These are phyloP conservation scores for Chrysomallon squamiferum DNA, from an alignment of 1,140 invertebrate species.

Conservation along the genomic window DNA sequence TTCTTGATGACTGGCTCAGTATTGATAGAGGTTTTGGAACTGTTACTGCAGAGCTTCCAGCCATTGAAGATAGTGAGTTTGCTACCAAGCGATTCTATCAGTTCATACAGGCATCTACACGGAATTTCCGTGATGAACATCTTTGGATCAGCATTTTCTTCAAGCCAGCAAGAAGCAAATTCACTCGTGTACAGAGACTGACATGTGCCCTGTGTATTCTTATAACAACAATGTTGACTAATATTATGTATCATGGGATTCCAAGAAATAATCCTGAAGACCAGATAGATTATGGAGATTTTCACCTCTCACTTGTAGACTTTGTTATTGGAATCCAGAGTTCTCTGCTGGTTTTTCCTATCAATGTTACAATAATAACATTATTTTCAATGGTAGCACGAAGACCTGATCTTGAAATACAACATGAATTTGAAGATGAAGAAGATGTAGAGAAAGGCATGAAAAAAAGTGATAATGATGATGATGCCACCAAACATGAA, in stretches of 20 bases:
- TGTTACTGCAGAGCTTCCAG: slow-evolving; percentile 16
- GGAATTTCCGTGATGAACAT: slow-evolving; percentile 49
- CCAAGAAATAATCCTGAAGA: slow-evolving; percentile 35
- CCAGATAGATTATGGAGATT: slow-evolving; percentile 16
- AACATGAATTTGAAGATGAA: no score
- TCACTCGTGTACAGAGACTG: slow-evolving; percentile 51
- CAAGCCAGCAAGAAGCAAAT: slow-evolving; percentile 42
- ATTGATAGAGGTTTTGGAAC: slow-evolving; percentile 22
- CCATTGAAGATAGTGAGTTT: slow-evolving; percentile 40
- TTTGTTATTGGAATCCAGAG: slow-evolving; percentile 44
- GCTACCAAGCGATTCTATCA: slow-evolving; percentile 21
- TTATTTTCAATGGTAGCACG: slow-evolving; percentile 21
- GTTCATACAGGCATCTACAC: slow-evolving; percentile 29
- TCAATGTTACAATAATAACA: slow-evolving; percentile 41
- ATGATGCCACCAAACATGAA: no score
- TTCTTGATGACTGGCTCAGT: slow-evolving; percentile 45
- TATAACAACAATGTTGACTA: slow-evolving; percentile 48
- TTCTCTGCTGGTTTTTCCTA: slow-evolving; percentile 45
- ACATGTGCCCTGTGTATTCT: slow-evolving; percentile 52
- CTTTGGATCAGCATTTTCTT: slow-evolving; percentile 53
- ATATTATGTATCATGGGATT: slow-evolving; percentile 55
- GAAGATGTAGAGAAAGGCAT: no score
- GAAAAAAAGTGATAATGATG: no score
- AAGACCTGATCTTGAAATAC: no score
- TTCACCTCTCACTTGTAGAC: slow-evolving; percentile 25